A percentile compares a stretch with the other conserved stretches of the same genome.
phyloP scores from a whole-genome alignment of 2,888 invertebrate genomes.

The Ochlodes sylvanus region DNA sequence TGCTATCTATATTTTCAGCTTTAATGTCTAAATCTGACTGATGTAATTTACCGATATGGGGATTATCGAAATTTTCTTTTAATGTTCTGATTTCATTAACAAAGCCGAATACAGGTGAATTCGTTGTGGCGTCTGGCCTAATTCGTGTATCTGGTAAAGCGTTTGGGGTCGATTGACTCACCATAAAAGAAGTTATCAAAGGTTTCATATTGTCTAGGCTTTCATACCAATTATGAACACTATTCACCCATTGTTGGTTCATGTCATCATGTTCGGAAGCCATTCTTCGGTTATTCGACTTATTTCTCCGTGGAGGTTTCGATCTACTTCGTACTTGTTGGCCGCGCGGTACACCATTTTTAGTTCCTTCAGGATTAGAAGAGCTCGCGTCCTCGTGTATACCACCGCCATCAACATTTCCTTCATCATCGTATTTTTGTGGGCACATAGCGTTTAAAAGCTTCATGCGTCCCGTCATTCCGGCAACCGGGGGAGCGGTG shows the following conservation, averaged over 20 bases:
- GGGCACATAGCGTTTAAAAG: slow-evolving; percentile 27
- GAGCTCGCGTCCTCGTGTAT: slow-evolving; percentile 7
- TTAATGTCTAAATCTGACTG: background rate
- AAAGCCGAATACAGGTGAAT: background rate
- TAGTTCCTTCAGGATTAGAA: slow-evolving; percentile 1
- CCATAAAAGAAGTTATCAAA: slow-evolving; percentile 7
- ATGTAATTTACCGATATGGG: background rate
- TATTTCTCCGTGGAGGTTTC: slow-evolving; percentile 10
- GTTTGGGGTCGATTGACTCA: background rate
- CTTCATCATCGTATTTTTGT: slow-evolving; percentile 13
- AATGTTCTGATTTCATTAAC: background rate
- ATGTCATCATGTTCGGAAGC: background rate
- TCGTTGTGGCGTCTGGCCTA: background rate
- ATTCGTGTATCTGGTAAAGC: background rate
- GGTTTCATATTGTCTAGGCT: slow-evolving; percentile 12
- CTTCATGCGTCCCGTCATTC: slow-evolving; percentile 18
- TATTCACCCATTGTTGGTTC: slow-evolving; percentile 27
- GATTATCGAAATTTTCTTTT: background rate
- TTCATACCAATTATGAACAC: slow-evolving; percentile 30
- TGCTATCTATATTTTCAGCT: slow-evolving; percentile 4
- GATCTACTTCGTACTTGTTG: slow-evolving; percentile 3
- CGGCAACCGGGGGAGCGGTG: background rate
- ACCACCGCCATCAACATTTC: slow-evolving; percentile 33
- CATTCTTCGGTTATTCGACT: slow-evolving; percentile 8
- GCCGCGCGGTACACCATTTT: slow-evolving; percentile 40